Evolutionary conservation across 1,140 invertebrate species (phyloP), one percentile per base, ranked within the genome.

Genomic region (Pseudomyrmex dendroicus): DNA sequence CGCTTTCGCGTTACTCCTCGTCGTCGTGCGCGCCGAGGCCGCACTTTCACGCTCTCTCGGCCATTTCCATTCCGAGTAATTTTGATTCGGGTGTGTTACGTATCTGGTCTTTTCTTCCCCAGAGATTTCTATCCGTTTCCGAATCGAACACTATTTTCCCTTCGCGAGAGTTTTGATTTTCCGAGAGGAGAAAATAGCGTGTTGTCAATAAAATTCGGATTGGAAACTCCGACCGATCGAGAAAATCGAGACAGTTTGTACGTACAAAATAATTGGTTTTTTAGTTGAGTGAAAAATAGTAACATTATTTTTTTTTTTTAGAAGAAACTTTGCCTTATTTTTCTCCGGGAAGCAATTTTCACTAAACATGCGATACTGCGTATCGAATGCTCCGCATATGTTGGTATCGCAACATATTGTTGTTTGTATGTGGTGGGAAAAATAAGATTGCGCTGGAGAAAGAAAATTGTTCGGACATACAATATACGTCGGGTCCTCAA

Each of bases 401-500:
- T 80, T 70, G 70, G 50, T 72, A 80, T 72, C 44, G 9, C 50
- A 61, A 5, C n/a, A n/a, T n/a, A n/a, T 50, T 67, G 20, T 17
- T 54, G 54, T 70, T 70, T 70, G 70, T 50, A 48, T 56, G 73
- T 66, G 57, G 9, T 22, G 15, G 57, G 8, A 7, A 22, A 22
- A 20, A 50, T 80, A 70, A 61, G 3, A 59, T 80, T 61, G 20
- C 52, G 44, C 46, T 44, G 17, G 10, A 8, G 35, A 25, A 59
- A 15, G 54, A 59, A 70, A 80, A 70, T 35, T 12, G 44, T 48
- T 50, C 50, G 72, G 72, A 80, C 66, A 72, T n/a, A n/a, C 35
- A 35, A 35, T 35, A 1, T 35, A 80, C 44, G 66, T 78, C 50
- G 64, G 59, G 54, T 80, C 56, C 72, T 80, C 70, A 80, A 80